phyloP scores from a whole-genome alignment of 2,113 vertebrate genomes.

The Rousettus leschenaultii region DNA sequence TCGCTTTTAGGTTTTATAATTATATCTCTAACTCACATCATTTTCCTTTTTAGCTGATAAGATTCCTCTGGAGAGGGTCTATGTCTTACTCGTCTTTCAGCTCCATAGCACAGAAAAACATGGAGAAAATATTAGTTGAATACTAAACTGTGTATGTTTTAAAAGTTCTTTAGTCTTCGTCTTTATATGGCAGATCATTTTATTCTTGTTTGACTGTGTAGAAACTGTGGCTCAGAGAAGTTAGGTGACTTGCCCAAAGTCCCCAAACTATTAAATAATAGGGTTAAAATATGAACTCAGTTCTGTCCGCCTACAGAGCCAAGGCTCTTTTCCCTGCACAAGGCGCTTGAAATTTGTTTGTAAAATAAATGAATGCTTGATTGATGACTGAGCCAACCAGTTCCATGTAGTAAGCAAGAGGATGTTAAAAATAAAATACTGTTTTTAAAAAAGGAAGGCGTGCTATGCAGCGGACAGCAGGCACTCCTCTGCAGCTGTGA shows the following conservation, averaged over 20 bases:
- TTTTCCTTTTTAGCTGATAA: not conserved
- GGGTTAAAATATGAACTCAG: not conserved
- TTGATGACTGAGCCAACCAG: slow-evolving; percentile 29
- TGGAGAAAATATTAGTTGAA: not conserved
- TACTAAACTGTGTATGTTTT: not conserved
- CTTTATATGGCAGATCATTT: not conserved
- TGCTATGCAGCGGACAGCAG: not conserved
- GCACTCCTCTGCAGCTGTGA: slow-evolving; percentile 13
- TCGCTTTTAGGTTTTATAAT: not conserved
- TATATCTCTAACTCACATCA: not conserved
- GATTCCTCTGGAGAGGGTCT: not conserved
- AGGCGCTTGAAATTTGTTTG: slow-evolving; percentile 17
- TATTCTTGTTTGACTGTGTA: not conserved
- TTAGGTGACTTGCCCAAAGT: not conserved
- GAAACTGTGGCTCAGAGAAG: not conserved
- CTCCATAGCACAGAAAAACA: not conserved
- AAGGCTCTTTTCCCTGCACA: not conserved
- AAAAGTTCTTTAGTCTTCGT: not conserved
- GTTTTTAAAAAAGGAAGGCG: slow-evolving; percentile 53
- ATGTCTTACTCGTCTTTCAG: not conserved
- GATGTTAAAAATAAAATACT: slow-evolving; percentile 15
- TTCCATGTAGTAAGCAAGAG: slow-evolving; percentile 23
- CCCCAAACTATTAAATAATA: not conserved
- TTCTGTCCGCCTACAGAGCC: not conserved
- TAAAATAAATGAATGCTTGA: slow-evolving; percentile 49